phyloP scores from a whole-genome alignment of 2,113 vertebrate species.

The Corydoras maculifer region DNA sequence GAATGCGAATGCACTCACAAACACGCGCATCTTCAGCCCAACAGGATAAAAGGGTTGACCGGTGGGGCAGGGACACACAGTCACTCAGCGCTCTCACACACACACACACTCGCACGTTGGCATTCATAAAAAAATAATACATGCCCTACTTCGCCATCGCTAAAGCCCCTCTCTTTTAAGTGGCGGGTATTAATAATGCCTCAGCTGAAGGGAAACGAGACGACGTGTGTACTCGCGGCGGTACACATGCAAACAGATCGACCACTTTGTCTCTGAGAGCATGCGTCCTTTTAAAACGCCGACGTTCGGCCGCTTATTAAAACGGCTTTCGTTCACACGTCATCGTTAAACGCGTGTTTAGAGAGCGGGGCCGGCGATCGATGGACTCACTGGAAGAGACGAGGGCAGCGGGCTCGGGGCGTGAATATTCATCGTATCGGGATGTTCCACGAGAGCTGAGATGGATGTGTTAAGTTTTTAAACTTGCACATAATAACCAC shows the following conservation, averaged over 20 bases:
- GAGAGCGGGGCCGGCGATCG: not conserved
- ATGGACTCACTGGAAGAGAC: too few species aligned
- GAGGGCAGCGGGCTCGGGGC: too few species aligned
- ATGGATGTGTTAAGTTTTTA: too few species aligned
- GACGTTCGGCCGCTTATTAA: conserved; percentile 23
- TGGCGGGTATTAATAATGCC: conserved; percentile 57
- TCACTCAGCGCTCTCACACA: conserved; percentile 13
- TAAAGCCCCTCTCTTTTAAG: conserved; percentile 44
- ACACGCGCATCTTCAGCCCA: conserved; percentile 48
- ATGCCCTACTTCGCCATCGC: conserved; percentile 45
- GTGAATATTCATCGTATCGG: too few species aligned
- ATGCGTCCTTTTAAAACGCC: conserved; percentile 10
- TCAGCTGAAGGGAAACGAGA: conserved; percentile 47
- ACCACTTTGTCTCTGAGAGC: conserved; percentile 37
- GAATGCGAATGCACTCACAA: conserved; percentile 55
- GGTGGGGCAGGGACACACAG: conserved; percentile 31
- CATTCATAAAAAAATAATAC: conserved; percentile 56
- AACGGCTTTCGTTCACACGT: not conserved
- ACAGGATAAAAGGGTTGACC: conserved; percentile 62
- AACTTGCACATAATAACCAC: too few species aligned
- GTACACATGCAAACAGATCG: conserved; percentile 33
- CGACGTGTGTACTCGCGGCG: conserved; percentile 46
- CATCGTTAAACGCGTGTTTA: conserved; percentile 30
- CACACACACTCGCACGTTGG: conserved; percentile 4
- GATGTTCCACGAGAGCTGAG: too few species aligned